These are phyloP conservation scores for Homarus gammarus DNA, from an alignment of 2,888 invertebrate species.

Conservation along the genomic window DNA sequence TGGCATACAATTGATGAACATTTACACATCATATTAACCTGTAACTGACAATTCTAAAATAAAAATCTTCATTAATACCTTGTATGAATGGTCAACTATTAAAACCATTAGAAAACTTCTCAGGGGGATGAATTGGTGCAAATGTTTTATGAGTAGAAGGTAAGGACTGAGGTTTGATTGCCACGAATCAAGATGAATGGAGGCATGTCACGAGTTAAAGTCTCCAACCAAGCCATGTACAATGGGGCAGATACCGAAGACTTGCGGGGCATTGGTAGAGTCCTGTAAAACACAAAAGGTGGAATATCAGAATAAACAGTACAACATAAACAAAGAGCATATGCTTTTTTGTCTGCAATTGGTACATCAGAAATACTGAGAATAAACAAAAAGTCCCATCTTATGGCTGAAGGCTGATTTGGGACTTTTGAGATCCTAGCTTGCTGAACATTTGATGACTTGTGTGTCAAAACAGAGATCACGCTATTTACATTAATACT, in stretches of 20 bases:
- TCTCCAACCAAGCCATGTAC: slow-evolving; percentile 98
- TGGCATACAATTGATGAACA: neutral
- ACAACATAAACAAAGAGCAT: neutral
- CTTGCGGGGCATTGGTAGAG: slow-evolving; percentile 95
- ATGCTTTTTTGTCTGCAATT: no score
- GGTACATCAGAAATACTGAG: no score
- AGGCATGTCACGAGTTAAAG: slow-evolving; percentile 91
- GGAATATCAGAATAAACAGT: neutral
- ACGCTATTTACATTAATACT: no score
- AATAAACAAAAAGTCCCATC: no score
- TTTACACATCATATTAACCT: neutral
- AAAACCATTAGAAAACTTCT: neutral
- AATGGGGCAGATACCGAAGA: slow-evolving; percentile 93
- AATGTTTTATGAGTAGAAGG: slow-evolving; percentile 87
- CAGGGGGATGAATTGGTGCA: neutral
- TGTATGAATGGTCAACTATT: neutral
- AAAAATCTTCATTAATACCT: neutral
- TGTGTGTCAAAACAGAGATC: no score
- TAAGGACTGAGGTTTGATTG: slow-evolving; percentile 92
- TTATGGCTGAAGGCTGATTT: no score
- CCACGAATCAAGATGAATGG: slow-evolving; percentile 92
- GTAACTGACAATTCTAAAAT: neutral
- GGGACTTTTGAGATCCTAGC: no score
- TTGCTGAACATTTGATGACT: no score
- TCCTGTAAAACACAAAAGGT: slow-evolving; percentile 82